These are phyloP conservation scores for Eidolon dupreanum DNA, from an alignment of 2,797 vertebrate species.

Conservation along the genomic window DNA sequence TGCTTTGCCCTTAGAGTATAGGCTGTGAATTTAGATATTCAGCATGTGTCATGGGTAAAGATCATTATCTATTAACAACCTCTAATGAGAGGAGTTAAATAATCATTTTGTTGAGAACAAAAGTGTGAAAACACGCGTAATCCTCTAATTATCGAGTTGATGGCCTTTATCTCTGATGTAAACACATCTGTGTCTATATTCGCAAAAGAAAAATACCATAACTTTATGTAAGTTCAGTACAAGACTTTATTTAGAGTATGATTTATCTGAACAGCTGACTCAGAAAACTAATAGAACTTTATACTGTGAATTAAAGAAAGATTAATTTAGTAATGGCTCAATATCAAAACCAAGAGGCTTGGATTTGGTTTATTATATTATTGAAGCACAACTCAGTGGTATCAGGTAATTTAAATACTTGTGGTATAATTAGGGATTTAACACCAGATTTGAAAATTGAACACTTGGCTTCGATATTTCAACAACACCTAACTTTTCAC, in stretches of 20 bases:
- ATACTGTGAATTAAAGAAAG: neutral
- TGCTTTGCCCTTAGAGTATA: neutral
- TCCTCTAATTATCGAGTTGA: neutral
- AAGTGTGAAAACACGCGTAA: constrained; percentile 17
- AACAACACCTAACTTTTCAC: neutral
- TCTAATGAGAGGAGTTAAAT: neutral
- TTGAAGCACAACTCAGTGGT: neutral
- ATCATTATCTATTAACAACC: neutral
- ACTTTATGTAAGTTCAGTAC: neutral
- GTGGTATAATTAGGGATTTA: neutral
- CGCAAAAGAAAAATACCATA: neutral
- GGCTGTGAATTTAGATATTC: neutral
- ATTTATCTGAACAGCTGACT: neutral
- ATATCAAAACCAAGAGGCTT: neutral
- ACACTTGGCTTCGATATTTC: neutral
- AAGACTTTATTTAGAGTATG: neutral
- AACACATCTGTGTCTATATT: neutral
- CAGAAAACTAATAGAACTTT: neutral
- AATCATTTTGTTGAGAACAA: constrained; percentile 5
- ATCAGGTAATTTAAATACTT: neutral
- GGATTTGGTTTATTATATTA: neutral
- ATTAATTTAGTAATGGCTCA: neutral
- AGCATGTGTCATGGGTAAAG: neutral
- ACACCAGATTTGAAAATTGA: neutral
- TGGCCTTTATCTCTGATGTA: neutral